Percentiles rank a stretch among this genome's conserved stretches.
Evolutionary conservation across 2,797 vertebrate species (phyloP).

Genomic region (Garrulus glandarius): DNA sequence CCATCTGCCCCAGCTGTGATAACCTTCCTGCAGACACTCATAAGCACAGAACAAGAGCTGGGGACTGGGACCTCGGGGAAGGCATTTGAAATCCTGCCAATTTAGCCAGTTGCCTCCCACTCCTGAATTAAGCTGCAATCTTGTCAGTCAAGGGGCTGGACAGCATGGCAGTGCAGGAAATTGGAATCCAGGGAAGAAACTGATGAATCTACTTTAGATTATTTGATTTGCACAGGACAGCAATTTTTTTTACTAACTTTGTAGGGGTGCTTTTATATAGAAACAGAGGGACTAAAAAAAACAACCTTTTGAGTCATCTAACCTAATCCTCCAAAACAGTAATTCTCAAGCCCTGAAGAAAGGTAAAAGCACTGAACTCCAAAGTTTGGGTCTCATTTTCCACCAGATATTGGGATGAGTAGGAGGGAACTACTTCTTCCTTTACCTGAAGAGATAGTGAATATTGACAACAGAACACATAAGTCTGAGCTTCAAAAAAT

Average conservation of each 20-base stretch:
- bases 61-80: neutral
- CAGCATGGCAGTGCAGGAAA: neutral
- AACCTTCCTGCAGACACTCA: neutral
- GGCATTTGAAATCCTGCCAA: neutral
- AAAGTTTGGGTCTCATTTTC: neutral
- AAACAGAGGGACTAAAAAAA: neutral
- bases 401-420: neutral
- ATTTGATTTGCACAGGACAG: neutral
- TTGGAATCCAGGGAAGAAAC: neutral
- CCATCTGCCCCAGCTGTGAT: slow-evolving; percentile 4
- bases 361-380: neutral
- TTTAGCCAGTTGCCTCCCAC: neutral
- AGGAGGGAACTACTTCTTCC: neutral
- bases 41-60: neutral
- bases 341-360: neutral
- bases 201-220: neutral
- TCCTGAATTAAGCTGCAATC: neutral
- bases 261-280: neutral
- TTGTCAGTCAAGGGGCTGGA: neutral
- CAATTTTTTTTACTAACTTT: neutral
- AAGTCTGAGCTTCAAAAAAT: neutral
- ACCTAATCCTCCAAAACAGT: neutral
- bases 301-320: neutral
- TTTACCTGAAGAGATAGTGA: neutral
- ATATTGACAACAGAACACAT: neutral